Percentiles rank a stretch among this genome's conserved stretches.
phyloP scores from a whole-genome alignment of 2,888 invertebrate genomes.

The Nymphalis urticae region DNA sequence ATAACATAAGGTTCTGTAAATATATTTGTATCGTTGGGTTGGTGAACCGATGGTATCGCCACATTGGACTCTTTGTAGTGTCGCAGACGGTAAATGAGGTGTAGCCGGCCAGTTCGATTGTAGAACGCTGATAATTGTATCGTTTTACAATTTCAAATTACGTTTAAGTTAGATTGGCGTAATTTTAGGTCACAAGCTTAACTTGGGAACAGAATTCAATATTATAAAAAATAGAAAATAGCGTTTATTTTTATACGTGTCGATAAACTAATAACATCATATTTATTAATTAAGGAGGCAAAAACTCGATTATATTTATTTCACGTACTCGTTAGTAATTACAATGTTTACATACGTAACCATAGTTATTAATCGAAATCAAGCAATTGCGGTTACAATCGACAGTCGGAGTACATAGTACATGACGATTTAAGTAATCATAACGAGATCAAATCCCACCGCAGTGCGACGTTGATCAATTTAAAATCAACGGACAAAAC shows the following conservation, averaged over 20 bases:
- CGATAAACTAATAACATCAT: neutral
- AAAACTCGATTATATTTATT: neutral
- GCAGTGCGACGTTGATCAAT: constrained; percentile 30
- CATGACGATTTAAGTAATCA: constrained; percentile 28
- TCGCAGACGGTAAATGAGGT: constrained; percentile 62
- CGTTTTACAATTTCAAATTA: constrained; percentile 46
- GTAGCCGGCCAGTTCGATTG: constrained; percentile 62
- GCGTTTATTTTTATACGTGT: neutral
- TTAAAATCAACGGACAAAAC: constrained; percentile 39
- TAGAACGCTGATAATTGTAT: constrained; percentile 60
- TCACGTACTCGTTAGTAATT: neutral
- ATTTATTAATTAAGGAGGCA: neutral
- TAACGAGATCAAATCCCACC: constrained; percentile 18
- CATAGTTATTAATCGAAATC: constrained; percentile 21
- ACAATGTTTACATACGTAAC: constrained; percentile 9
- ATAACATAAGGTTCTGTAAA: constrained; percentile 5
- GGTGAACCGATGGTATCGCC: constrained; percentile 59
- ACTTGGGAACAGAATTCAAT: constrained; percentile 2
- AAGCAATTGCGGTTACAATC: constrained; percentile 27
- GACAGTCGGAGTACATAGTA: constrained; percentile 18
- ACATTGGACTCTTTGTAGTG: constrained; percentile 58
- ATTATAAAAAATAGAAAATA: neutral
- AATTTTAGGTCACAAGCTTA: constrained; percentile 31
- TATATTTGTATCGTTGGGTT: constrained; percentile 9
- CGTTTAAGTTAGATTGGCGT: constrained; percentile 36